These are phyloP conservation scores for Benthosema pterotum DNA, from an alignment of 2,797 vertebrate genomes.

Conservation along the genomic window DNA sequence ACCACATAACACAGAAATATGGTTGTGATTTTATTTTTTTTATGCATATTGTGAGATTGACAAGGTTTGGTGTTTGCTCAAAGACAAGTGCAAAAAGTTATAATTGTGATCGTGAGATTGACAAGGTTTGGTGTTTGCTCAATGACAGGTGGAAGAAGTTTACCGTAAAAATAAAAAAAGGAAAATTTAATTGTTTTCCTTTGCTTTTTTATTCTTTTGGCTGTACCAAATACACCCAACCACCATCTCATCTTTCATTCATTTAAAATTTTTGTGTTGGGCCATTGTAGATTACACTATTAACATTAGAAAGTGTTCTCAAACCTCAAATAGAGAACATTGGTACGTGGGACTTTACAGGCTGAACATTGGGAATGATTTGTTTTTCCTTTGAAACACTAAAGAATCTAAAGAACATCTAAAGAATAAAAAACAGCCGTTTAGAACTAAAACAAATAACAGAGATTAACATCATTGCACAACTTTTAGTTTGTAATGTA, in stretches of 20 bases:
- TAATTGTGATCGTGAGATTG: background rate
- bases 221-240: background rate
- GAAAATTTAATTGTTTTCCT: background rate
- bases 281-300: background rate
- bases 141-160: slow-evolving; percentile 4
- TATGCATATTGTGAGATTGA: slow-evolving; percentile 24
- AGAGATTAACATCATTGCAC: too few relatives aligned
- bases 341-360: too few relatives aligned
- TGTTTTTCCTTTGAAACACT: too few relatives aligned
- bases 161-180: background rate
- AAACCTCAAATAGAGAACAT: background rate
- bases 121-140: slow-evolving; percentile 15
- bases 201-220: background rate
- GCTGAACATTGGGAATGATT: too few relatives aligned
- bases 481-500: too few relatives aligned
- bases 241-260: background rate
- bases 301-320: background rate
- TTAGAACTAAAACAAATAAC: too few relatives aligned
- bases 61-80: slow-evolving; percentile 13
- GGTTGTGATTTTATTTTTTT: slow-evolving; percentile 24
- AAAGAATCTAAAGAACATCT: too few relatives aligned
- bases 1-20: slow-evolving; percentile 18
- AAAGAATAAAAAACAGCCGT: too few relatives aligned
- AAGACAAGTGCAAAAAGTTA: slow-evolving; percentile 3
- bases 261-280: background rate